A percentile compares a stretch with the other conserved stretches of the same genome.
Conservation (phyloP, 1,140 invertebrate species). For the Drosophila cardini region DNA sequence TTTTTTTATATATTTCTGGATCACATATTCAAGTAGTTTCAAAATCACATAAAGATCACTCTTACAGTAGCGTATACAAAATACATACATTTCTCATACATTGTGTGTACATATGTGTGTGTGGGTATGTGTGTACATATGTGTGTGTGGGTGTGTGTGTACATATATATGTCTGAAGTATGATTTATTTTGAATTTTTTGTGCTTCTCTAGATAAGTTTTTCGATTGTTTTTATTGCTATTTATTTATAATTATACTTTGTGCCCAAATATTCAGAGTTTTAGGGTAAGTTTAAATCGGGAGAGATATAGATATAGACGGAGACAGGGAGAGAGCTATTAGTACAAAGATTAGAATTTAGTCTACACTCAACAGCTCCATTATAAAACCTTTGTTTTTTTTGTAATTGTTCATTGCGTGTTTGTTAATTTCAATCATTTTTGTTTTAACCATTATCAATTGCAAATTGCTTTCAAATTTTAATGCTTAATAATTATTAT, state of each 20-base stretch:
- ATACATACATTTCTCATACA: slow-evolving; percentile 69
- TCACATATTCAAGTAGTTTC: slow-evolving; percentile 83
- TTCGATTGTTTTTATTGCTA: slow-evolving; percentile 48
- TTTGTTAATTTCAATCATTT: slow-evolving; percentile 28
- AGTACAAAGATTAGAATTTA: slow-evolving; percentile 41
- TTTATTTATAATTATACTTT: slow-evolving; percentile 58
- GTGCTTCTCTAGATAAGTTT: slow-evolving; percentile 60
- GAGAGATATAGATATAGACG: neutral
- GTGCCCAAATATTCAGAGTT: slow-evolving; percentile 57
- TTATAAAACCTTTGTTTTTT: slow-evolving; percentile 69
- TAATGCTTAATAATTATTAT: slow-evolving; percentile 2
- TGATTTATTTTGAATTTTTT: slow-evolving; percentile 33
- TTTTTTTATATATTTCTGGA: slow-evolving; percentile 71
- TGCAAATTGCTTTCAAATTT: slow-evolving; percentile 46
- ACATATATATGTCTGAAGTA: too few species aligned
- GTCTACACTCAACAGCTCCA: slow-evolving; percentile 75
- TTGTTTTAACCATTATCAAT: slow-evolving; percentile 9
- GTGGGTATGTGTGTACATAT: slow-evolving; percentile 55
- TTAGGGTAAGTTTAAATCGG: slow-evolving; percentile 7
- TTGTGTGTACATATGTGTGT: slow-evolving; percentile 48
- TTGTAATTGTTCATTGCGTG: slow-evolving; percentile 25
- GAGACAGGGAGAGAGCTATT: slow-evolving; percentile 28
- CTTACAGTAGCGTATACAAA: slow-evolving; percentile 84
- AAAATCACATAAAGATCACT: slow-evolving; percentile 84
- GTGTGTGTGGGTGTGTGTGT: slow-evolving; percentile 50